Evolutionary conservation across 2,888 invertebrate species (phyloP).

Genomic region (Apoderus coryli): DNA sequence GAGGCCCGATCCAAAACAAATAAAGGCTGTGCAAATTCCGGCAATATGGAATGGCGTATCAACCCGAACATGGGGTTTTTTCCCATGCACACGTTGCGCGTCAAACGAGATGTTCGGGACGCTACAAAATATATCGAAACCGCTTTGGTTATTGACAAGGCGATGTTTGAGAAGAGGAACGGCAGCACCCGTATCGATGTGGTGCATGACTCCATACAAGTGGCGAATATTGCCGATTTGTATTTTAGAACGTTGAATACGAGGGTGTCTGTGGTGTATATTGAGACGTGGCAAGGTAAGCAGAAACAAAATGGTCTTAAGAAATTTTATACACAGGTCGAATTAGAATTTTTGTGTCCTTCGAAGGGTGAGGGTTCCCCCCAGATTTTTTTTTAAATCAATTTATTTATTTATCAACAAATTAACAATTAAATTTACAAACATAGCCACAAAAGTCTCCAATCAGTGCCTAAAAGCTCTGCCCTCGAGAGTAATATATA

Average conservation of each 20-base stretch:
- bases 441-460: no score
- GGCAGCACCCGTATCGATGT: slow-evolving; percentile 56
- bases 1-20: slow-evolving; percentile 82
- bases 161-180: slow-evolving; percentile 88
- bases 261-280: slow-evolving; percentile 86
- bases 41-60: slow-evolving; percentile 58
- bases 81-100: slow-evolving; percentile 26
- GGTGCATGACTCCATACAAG: slow-evolving; percentile 90
- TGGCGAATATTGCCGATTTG: slow-evolving; percentile 94
- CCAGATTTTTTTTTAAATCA: no score
- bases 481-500: no score
- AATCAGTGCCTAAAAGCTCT: no score
- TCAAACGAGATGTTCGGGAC: slow-evolving; percentile 71
- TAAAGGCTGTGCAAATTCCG: slow-evolving; percentile 81
- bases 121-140: slow-evolving; percentile 92
- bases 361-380: no score
- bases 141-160: slow-evolving; percentile 89
- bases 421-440: no score
- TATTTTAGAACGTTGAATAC: slow-evolving; percentile 73
- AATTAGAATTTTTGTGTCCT: no score
- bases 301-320: no score
- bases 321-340: no score
- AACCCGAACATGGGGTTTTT: slow-evolving; percentile 35
- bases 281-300: slow-evolving; percentile 89
- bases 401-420: no score